Conservation (phyloP, 2,888 invertebrate genomes). For the Amphipyra tragopoginis region DNA sequence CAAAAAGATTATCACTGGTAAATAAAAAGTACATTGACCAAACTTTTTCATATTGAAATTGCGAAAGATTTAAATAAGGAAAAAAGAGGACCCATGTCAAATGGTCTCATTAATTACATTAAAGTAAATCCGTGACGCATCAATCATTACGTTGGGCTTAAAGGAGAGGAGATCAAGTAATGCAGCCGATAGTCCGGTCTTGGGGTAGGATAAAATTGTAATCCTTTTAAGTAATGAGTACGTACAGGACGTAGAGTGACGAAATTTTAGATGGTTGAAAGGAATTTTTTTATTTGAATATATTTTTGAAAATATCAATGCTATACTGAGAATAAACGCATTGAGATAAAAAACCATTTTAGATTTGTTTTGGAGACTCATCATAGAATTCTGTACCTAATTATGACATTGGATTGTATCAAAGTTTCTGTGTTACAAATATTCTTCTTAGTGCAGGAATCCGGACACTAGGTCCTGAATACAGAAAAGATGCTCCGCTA, state of each 20-base stretch:
- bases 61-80: conserved; percentile 31
- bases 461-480: too few species aligned
- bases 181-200: conserved; percentile 72
- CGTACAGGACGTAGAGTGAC: conserved; percentile 70
- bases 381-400: too few species aligned
- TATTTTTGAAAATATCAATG: too few species aligned
- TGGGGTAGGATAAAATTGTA: conserved; percentile 83
- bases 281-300: too few species aligned
- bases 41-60: conserved; percentile 14
- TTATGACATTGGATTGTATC: too few species aligned
- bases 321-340: too few species aligned
- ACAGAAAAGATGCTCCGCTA: too few species aligned
- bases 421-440: too few species aligned
- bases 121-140: conserved; percentile 71
- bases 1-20: not conserved
- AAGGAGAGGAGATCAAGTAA: conserved; percentile 72
- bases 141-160: conserved; percentile 77
- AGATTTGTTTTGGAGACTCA: too few species aligned
- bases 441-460: too few species aligned
- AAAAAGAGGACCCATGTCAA: conserved; percentile 50
- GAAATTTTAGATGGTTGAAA: conserved; percentile 53
- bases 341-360: too few species aligned
- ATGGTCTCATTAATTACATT: conserved; percentile 68
- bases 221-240: conserved; percentile 89
- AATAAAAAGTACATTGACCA: not conserved